phyloP scores from a whole-genome alignment of 2,888 invertebrate species.

The Terebella lapidaria region DNA sequence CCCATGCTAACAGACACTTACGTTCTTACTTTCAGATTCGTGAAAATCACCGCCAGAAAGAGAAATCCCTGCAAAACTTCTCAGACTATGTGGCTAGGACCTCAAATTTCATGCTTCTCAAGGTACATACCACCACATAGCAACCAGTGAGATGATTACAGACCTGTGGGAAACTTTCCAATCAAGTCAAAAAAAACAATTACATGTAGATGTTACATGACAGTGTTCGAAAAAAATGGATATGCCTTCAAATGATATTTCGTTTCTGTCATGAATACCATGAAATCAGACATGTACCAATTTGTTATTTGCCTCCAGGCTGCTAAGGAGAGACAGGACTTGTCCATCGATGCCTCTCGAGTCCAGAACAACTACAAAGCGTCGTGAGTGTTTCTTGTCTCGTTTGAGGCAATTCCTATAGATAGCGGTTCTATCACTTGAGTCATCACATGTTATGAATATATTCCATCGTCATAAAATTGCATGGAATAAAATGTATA shows the following conservation, averaged over 20 bases:
- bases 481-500: too few species aligned
- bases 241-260: neutral
- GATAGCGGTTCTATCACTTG: too few species aligned
- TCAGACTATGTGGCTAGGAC: constrained; percentile 47
- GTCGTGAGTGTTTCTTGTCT: constrained; percentile 30
- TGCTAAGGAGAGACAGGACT: constrained; percentile 46
- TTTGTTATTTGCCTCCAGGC: too few species aligned
- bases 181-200: neutral
- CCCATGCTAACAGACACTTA: too few species aligned
- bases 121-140: too few species aligned
- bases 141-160: neutral
- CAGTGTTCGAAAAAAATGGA: too few species aligned
- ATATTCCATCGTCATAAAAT: too few species aligned
- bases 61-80: constrained; percentile 44
- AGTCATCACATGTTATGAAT: too few species aligned
- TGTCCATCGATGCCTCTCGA: constrained; percentile 50
- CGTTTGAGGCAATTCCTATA: neutral
- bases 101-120: constrained; percentile 45
- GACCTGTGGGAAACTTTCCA: neutral
- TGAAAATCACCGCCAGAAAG: constrained; percentile 50
- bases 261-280: neutral
- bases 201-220: too few species aligned
- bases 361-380: constrained; percentile 41
- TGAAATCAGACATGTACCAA: too few species aligned
- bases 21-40: constrained; percentile 36